A percentile compares a stretch with the other conserved stretches of the same genome.
Evolutionary conservation across 1,140 invertebrate species (phyloP).

Genomic region (Leucophenga varia): DNA sequence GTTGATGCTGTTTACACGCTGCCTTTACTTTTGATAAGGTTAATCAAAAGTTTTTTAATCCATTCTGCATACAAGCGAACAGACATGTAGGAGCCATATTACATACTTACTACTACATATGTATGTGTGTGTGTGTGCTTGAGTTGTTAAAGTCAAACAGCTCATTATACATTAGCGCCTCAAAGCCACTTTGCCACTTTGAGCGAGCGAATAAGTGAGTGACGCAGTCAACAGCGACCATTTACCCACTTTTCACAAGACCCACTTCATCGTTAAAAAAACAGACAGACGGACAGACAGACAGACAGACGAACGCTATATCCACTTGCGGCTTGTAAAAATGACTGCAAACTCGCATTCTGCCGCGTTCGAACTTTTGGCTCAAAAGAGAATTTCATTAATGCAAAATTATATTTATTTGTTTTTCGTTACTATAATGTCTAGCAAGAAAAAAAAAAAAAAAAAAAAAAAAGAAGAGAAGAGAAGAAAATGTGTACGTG

Average conservation of each 20-base stretch:
- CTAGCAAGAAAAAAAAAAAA: too few species aligned
- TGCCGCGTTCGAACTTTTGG: conserved; percentile 37
- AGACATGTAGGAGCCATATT: too few species aligned
- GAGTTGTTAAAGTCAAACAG: conserved; percentile 12
- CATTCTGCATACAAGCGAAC: conserved; percentile 45
- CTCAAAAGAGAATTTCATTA: conserved; percentile 50
- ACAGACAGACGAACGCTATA: too few species aligned
- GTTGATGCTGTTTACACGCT: conserved; percentile 1
- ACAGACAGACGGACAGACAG: too few species aligned
- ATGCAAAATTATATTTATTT: conserved; percentile 50
- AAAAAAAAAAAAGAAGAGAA: too few species aligned
- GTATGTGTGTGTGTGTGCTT: conserved; percentile 3
- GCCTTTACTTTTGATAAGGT: conserved; percentile 54
- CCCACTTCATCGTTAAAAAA: too few species aligned
- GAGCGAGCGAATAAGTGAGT: too few species aligned
- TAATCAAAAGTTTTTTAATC: conserved; percentile 56
- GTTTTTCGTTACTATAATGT: too few species aligned
- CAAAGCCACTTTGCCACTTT: neutral
- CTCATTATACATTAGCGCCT: conserved; percentile 41
- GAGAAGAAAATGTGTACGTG: too few species aligned
- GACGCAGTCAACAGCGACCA: conserved; percentile 4
- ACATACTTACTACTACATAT: too few species aligned
- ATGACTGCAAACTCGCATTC: too few species aligned
- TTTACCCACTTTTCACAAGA: too few species aligned
- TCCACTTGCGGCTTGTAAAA: neutral